Evolutionary conservation across 2,797 vertebrate species (phyloP).

Genomic region (Helostoma temminkii): DNA sequence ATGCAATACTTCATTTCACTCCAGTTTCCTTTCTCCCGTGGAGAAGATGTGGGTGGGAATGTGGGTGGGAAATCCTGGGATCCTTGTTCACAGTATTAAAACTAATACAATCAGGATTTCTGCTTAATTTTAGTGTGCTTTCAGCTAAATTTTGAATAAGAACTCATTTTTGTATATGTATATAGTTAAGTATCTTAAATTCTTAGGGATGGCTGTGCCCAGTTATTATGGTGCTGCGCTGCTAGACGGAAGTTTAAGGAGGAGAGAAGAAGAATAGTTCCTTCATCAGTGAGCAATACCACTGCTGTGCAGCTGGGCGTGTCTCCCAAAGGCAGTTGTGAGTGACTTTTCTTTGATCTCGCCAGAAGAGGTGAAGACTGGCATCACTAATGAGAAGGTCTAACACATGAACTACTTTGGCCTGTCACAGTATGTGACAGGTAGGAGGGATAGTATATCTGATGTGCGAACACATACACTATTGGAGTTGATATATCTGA

Average conservation of each 20-base stretch:
- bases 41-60: conserved; percentile 50
- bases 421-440: conserved; percentile 74
- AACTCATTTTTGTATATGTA: conserved; percentile 1
- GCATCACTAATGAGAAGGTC: conserved; percentile 78
- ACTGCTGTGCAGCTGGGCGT: conserved; percentile 67
- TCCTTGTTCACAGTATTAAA: conserved; percentile 47
- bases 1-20: conserved; percentile 64
- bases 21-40: conserved; percentile 50
- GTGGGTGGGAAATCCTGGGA: conserved; percentile 64
- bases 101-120: conserved; percentile 54
- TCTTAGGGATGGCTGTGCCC: conserved; percentile 17
- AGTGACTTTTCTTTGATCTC: conserved; percentile 79
- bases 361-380: conserved; percentile 71
- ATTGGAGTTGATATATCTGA: conserved; percentile 70
- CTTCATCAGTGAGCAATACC: conserved; percentile 59
- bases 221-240: conserved; percentile 30
- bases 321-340: conserved; percentile 68
- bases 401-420: conserved; percentile 63
- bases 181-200: conserved; percentile 23
- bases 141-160: conserved; percentile 40
- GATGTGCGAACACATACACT: conserved; percentile 64
- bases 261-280: conserved; percentile 53
- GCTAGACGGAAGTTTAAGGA: conserved; percentile 35
- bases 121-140: conserved; percentile 40
- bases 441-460: conserved; percentile 67